Evolutionary conservation across 2,113 vertebrate species (phyloP).

Genomic region (Trochalopteron elliotii): DNA sequence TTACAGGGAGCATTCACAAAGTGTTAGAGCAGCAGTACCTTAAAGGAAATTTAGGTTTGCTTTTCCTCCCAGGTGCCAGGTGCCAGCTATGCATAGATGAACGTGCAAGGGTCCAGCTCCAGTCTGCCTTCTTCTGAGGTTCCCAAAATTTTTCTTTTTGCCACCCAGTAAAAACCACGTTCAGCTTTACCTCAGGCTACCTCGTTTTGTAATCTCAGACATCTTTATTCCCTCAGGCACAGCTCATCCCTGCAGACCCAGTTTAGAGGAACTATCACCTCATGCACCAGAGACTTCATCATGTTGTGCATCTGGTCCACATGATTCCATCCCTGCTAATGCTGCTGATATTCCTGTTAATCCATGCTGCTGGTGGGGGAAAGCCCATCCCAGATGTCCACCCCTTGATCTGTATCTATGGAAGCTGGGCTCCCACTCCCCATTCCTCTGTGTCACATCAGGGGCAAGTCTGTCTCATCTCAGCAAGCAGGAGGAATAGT

Average conservation of each 20-base stretch:
- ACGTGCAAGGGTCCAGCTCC: not conserved
- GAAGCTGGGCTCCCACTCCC: not conserved
- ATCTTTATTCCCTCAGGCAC: not conserved
- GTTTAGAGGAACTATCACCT: not conserved
- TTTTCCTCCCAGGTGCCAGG: not conserved
- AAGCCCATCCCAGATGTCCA: not conserved
- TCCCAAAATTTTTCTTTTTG: not conserved
- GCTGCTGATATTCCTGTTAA: not conserved
- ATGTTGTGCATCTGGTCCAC: rapidly evolving
- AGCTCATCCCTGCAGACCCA: not conserved
- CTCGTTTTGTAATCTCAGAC: not conserved
- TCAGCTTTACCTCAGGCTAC: conserved; percentile 1
- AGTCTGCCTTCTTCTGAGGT: not conserved
- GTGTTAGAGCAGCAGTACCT: not conserved
- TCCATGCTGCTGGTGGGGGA: not conserved
- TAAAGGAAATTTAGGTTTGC: not conserved
- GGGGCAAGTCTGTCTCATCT: not conserved
- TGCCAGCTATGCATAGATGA: not conserved
- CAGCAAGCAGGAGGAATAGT: not conserved
- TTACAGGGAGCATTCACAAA: not conserved
- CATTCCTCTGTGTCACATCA: not conserved
- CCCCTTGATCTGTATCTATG: not conserved
- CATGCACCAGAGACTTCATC: not conserved
- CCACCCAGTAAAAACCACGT: not conserved
- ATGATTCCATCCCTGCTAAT: rapidly evolving